Base-by-base conservation (phyloP, 2,888 invertebrate genomes). In the Prenolepis imparis region DNA sequence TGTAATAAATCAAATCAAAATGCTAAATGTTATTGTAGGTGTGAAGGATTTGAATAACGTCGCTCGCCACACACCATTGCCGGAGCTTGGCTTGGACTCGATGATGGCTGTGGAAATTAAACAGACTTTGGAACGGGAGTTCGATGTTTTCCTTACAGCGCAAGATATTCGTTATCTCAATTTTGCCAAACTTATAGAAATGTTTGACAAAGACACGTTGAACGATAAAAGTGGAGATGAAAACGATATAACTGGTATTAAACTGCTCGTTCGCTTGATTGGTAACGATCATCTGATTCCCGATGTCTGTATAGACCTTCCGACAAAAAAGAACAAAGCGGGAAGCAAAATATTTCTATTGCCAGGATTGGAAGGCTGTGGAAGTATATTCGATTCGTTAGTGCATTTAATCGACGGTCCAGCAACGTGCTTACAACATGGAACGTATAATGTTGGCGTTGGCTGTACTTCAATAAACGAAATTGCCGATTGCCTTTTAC, bases 21-120 rank as follows among this genome's bases (percentile, higher is more conserved):
- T 48, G 5, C 3, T 18, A 8, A 9, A 52, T 15, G 6, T n/a
- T n/a, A n/a, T n/a, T n/a, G n/a, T 59, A 95, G 95, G 94, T 52
- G 82, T 95, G 12, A 93, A 94, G 64, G 95, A 95, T 88, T 93
- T 93, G 93, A 98, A 97, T 94, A 96, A 96, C 0, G 96, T 97
- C 0, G 97, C 97, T 64, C 96, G 96, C 85, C 96, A 97, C 91
- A 96, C 97, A 0, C 96, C 97, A 0, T 95, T 99, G 1, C 98
- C 98, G 1, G 99, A 99, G 94, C 95, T 99, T 87, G 99, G 99
- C 48, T 98, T 99, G 97, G 99, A 99, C 95, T 99, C 99, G 1
- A 97, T 99, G 96, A 99, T 98, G 98, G 98, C 98, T 0, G 98
- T 99, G 0, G 99, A 99, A 95, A 98, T 99, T 89, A 99, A 99